Evolutionary conservation across 2,888 invertebrate species (phyloP).

Genomic region (Chrysopilus asiliformis): DNA sequence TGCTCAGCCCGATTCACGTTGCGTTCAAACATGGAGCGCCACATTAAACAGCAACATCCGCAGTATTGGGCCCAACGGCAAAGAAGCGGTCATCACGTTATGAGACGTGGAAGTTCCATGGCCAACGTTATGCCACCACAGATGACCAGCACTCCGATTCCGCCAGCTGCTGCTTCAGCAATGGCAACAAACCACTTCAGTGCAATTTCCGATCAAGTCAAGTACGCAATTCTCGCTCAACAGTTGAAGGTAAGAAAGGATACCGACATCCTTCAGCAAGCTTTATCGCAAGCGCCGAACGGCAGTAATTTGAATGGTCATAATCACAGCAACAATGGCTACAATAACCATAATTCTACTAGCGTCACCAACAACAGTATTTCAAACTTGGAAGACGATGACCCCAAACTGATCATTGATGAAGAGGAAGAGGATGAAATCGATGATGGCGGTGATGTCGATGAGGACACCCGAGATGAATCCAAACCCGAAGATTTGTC

Average conservation of each 20-base stretch:
- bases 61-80: conserved; percentile 76
- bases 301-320: conserved; percentile 10
- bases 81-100: conserved; percentile 40
- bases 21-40: conserved; percentile 89
- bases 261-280: conserved; percentile 32
- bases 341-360: no score
- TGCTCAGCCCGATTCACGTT: conserved; percentile 83
- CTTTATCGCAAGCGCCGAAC: conserved; percentile 26
- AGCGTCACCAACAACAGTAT: conserved; percentile 9
- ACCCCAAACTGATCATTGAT: conserved; percentile 36
- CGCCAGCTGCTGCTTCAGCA: conserved; percentile 8
- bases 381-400: conserved; percentile 42
- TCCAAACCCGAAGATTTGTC: conserved; percentile 19
- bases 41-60: conserved; percentile 88
- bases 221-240: conserved; percentile 64
- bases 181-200: conserved; percentile 31
- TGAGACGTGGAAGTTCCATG: conserved; percentile 28
- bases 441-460: conserved; percentile 18
- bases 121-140: conserved; percentile 6
- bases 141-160: conserved; percentile 16
- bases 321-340: conserved; percentile 20
- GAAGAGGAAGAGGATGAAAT: conserved; percentile 29
- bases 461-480: conserved; percentile 19
- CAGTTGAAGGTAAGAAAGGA: conserved; percentile 51
- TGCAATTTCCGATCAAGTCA: conserved; percentile 50